phyloP scores from a whole-genome alignment of 2,797 vertebrate genomes.

The Microctenopoma steveboyesi region DNA sequence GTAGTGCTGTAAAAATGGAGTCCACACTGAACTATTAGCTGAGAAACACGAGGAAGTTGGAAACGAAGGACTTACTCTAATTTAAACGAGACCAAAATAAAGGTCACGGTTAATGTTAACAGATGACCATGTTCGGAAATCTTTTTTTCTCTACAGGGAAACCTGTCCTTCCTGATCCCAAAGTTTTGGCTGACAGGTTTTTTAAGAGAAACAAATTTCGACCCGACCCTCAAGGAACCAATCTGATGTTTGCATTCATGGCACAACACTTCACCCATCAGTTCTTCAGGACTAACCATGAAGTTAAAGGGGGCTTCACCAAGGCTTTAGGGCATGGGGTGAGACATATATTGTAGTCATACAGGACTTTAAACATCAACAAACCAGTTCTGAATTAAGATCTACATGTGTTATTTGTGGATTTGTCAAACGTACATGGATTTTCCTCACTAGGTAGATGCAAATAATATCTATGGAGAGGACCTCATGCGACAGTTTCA shows the following conservation, averaged over 20 bases:
- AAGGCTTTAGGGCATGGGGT: constrained; percentile 93
- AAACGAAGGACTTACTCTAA: too few species aligned
- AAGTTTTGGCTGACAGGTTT: constrained; percentile 83
- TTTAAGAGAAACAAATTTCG: constrained; percentile 87
- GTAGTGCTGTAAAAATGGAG: too few species aligned
- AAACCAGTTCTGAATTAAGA: neutral
- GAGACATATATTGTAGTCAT: constrained; percentile 59
- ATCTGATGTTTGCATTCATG: constrained; percentile 96
- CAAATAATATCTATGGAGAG: constrained; percentile 91
- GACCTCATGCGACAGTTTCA: constrained; percentile 86
- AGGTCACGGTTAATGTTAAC: too few species aligned
- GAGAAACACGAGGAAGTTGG: too few species aligned
- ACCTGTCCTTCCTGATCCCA: constrained; percentile 85
- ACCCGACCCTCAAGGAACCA: constrained; percentile 89
- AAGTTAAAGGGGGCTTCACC: constrained; percentile 88
- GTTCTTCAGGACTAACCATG: constrained; percentile 92
- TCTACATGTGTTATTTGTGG: neutral
- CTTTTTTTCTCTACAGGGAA: constrained; percentile 82
- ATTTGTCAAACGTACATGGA: neutral
- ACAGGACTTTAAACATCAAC: neutral
- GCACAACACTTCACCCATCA: constrained; percentile 99
- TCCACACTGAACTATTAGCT: too few species aligned
- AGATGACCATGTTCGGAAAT: too few species aligned
- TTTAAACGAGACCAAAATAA: too few species aligned
- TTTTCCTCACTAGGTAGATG: constrained; percentile 86